Evolutionary conservation across 92 coral and sea anemone genomes (phyloP).

Genomic region (Palythoa caribaeorum): DNA sequence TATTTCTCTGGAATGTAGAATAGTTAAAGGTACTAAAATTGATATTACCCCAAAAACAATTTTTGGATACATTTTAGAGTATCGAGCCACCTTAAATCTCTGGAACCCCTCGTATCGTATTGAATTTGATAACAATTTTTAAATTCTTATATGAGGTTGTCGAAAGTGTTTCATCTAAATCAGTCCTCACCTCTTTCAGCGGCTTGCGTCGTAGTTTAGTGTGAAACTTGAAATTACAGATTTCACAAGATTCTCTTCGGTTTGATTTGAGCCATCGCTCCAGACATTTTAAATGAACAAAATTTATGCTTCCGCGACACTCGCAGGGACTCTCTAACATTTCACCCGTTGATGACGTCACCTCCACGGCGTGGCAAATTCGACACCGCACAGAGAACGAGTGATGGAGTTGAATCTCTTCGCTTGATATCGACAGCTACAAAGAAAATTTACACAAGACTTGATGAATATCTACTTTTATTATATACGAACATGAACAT

Average conservation of each 20-base stretch:
- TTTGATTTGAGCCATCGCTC: slow-evolving; percentile 42
- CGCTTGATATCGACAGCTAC: slow-evolving; percentile 5
- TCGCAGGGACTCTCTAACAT: slow-evolving; percentile 43
- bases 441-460: neutral
- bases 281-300: slow-evolving; percentile 34
- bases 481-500: no score
- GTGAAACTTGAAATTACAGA: slow-evolving; percentile 34
- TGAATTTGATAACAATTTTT: neutral
- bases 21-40: no score
- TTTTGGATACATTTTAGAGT: no score
- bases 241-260: slow-evolving; percentile 23
- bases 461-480: neutral
- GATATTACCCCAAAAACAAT: no score
- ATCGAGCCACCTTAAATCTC: no score
- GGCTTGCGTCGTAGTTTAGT: slow-evolving; percentile 41
- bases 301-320: slow-evolving; percentile 36
- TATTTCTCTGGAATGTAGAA: no score
- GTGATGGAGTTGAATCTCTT: slow-evolving; percentile 12
- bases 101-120: no score
- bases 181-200: slow-evolving; percentile 12
- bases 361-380: slow-evolving; percentile 33
- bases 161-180: neutral
- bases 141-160: neutral
- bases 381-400: slow-evolving; percentile 39
- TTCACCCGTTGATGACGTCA: slow-evolving; percentile 39